phyloP scores from a whole-genome alignment of 2,888 invertebrate genomes.

The Chirona hameri region DNA sequence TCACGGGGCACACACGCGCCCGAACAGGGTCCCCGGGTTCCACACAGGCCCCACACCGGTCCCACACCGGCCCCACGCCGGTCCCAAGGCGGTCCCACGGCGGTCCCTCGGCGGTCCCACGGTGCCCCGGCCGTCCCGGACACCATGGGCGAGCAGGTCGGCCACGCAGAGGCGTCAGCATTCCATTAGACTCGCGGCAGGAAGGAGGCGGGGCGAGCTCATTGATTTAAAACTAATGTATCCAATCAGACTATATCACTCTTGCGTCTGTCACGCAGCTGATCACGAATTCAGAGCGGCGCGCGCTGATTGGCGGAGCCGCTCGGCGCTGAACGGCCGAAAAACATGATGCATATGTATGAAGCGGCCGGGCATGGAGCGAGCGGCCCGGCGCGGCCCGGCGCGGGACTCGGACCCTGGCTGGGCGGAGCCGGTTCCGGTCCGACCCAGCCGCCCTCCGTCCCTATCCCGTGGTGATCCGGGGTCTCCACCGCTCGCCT shows the following conservation, averaged over 20 bases:
- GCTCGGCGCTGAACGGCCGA: neutral
- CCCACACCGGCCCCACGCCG: neutral
- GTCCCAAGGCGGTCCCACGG: too few relatives aligned
- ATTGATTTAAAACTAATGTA: constrained; percentile 29
- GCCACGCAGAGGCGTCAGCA: neutral
- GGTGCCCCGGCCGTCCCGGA: neutral
- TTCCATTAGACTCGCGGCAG: neutral
- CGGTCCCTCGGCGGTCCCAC: neutral
- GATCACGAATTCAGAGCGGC: neutral
- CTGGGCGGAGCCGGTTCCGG: neutral
- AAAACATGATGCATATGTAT: constrained; percentile 27
- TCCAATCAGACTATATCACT: constrained; percentile 29
- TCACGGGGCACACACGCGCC: too few relatives aligned
- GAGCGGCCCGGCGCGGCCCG: neutral
- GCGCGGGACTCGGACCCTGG: neutral
- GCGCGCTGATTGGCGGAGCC: neutral
- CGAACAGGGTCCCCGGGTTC: too few relatives aligned
- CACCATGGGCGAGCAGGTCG: neutral
- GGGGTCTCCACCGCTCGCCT: too few relatives aligned
- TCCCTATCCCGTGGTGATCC: too few relatives aligned
- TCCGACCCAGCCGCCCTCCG: neutral
- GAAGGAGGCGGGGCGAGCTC: constrained; percentile 14
- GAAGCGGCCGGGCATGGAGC: neutral
- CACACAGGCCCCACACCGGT: neutral
- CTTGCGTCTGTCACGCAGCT: constrained; percentile 26